Conservation (phyloP, 2,113 vertebrate species). For the Mormyrus lacerda region DNA sequence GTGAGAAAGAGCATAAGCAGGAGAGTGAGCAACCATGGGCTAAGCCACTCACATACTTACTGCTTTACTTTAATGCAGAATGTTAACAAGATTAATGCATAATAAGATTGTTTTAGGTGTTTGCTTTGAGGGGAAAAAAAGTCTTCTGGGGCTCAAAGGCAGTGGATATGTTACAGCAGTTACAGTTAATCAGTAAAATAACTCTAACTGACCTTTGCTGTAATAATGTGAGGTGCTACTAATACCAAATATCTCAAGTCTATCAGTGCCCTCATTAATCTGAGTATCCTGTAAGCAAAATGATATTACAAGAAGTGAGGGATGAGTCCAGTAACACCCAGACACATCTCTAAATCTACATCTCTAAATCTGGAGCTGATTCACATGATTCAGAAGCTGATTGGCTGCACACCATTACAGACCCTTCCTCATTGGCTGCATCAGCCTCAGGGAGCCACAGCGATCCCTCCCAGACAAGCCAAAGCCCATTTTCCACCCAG, state of each 20-base stretch:
- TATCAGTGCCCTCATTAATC: not conserved
- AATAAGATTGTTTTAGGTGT: not conserved
- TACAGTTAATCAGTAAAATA: not conserved
- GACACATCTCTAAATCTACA: no score
- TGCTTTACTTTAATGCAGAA: not conserved
- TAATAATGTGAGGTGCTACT: not conserved
- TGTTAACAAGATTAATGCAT: not conserved
- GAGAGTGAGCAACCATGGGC: not conserved
- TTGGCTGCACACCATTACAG: not conserved
- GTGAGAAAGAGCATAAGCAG: not conserved
- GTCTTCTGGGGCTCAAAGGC: not conserved
- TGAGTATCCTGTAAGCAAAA: not conserved
- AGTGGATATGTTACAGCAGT: not conserved
- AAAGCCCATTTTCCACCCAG: not conserved
- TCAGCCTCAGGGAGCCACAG: not conserved
- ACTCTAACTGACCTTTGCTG: not conserved
- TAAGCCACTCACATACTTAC: not conserved
- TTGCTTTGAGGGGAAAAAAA: not conserved
- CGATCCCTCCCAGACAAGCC: not conserved
- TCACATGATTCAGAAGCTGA: not conserved
- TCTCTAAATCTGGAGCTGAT: not conserved
- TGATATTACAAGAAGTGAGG: not conserved
- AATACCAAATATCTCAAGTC: not conserved
- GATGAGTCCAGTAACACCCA: not conserved
- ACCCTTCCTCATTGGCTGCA: not conserved